Percentiles rank a stretch among this genome's conserved stretches.
phyloP scores from a whole-genome alignment of 2,888 invertebrate species.

The Syritta pipiens region DNA sequence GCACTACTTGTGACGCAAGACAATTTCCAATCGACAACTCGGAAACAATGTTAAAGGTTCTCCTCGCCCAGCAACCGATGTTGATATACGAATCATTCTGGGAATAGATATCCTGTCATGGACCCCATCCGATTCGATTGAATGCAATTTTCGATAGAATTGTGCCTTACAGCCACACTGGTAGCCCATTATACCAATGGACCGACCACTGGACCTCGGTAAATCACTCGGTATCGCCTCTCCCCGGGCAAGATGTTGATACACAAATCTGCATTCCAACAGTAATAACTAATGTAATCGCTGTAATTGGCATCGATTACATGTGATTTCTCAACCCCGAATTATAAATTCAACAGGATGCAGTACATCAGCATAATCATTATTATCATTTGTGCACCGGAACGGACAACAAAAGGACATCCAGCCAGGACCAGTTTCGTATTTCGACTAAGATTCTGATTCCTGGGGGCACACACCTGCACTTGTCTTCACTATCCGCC shows the following conservation, averaged over 20 bases:
- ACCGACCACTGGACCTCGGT: background rate
- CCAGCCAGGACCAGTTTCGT: too few species aligned
- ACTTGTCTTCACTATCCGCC: background rate
- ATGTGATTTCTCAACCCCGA: background rate
- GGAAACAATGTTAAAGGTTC: too few species aligned
- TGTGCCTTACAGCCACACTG: background rate
- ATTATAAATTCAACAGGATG: background rate
- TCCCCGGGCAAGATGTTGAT: background rate
- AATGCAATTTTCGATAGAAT: too few species aligned
- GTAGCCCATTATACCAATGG: background rate
- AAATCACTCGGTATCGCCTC: background rate
- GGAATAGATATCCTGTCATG: background rate
- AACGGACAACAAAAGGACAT: too few species aligned
- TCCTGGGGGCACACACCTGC: background rate
- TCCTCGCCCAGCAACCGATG: background rate
- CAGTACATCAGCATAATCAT: too few species aligned
- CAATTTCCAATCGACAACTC: too few species aligned
- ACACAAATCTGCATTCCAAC: background rate
- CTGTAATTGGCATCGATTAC: conserved; percentile 20
- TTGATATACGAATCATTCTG: background rate
- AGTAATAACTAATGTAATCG: conserved; percentile 28
- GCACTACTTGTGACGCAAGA: too few species aligned
- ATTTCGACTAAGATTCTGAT: too few species aligned
- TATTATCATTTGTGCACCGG: background rate
- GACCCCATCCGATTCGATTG: background rate